Conservation (phyloP, 2,888 invertebrate species). For the Schizotus pectinicornis region DNA sequence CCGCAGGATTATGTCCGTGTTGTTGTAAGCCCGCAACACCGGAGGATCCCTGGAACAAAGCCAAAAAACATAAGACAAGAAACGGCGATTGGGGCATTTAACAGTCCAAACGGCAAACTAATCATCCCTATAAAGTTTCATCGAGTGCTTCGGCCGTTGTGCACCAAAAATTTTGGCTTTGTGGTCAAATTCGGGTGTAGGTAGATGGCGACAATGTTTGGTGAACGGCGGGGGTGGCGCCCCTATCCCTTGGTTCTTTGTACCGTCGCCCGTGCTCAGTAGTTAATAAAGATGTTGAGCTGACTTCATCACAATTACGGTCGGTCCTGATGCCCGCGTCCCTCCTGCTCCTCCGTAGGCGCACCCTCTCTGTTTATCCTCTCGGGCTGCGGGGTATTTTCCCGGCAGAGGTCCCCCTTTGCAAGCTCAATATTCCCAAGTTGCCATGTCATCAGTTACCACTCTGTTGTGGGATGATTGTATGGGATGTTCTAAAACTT, state of each 20-base stretch:
- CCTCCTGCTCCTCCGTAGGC: conserved; percentile 17
- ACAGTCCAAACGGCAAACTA: too few species aligned
- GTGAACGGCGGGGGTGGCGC: too few species aligned
- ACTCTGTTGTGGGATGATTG: conserved; percentile 50
- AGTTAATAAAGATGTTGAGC: conserved; percentile 50
- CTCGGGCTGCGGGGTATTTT: conserved; percentile 20
- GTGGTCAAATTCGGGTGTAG: too few species aligned
- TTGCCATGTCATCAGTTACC: conserved; percentile 55
- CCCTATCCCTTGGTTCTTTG: too few species aligned
- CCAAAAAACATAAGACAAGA: conserved; percentile 6
- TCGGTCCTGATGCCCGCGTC: conserved; percentile 32
- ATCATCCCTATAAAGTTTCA: too few species aligned
- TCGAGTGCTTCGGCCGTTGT: too few species aligned
- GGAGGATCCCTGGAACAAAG: conserved; percentile 77
- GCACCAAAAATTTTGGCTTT: too few species aligned
- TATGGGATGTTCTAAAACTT: conserved; percentile 51
- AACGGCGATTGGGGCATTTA: too few species aligned
- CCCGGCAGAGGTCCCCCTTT: conserved; percentile 36
- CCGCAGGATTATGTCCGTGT: conserved; percentile 80
- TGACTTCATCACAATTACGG: conserved; percentile 48
- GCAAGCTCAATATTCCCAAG: conserved; percentile 50
- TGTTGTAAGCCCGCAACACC: conserved; percentile 74
- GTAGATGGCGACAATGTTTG: too few species aligned
- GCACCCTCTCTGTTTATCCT: conserved; percentile 21
- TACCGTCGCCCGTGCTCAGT: conserved; percentile 7